Evolutionary conservation across 2,113 vertebrate genomes (phyloP), one percentile per base, ranked within the genome.

Genomic region (Perca fluviatilis): DNA sequence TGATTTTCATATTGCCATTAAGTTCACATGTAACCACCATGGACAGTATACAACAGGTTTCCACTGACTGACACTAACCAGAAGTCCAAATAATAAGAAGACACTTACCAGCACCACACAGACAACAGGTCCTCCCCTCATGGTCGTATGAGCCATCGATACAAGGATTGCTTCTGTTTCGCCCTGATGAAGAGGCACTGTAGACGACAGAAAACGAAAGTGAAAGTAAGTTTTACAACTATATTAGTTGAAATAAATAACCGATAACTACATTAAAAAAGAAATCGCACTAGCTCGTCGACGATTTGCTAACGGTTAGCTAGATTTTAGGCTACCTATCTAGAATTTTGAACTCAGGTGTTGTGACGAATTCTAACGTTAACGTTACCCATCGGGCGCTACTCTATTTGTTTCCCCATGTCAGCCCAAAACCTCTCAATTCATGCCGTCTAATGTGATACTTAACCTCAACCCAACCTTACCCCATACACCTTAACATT

Each of bases 61-160:
- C 9, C 40, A 10, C 40, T 43, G 40, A 43, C 40, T 10, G 10
- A 43, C 40, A 10, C 9, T 43, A 10, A 10, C 9, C 40, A 43
- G 10, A 11, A 43, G 40, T 43, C 10, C 40, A 43, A 3, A 43
- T 43, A 43, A 43, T 10, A 43, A 43, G 40, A 43, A 11, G 56
- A 46, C 6, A 86, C 77, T 65, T 5, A 93, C 95, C 94, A 2
- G 8, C 2, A 2, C 6, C 16, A 69, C 95, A 95, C 0, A 1
- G 25, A 47, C 94, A 95, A 6, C 95, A 95, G 0, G 0, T 1
- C 1, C 0, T 57, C 1, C 25, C 60, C 0, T 46, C 6, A 16
- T 86, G 15, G 0, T 0, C 0, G 88, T 95, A 95, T 0, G 0
- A n/a, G 0, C 91, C 94, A 7, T 89, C 5, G 0, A 0, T 0